A percentile compares a stretch with the other conserved stretches of the same genome.
These are phyloP conservation scores for Melipona beecheii DNA, from an alignment of 2,888 invertebrate species.

Conservation along the genomic window DNA sequence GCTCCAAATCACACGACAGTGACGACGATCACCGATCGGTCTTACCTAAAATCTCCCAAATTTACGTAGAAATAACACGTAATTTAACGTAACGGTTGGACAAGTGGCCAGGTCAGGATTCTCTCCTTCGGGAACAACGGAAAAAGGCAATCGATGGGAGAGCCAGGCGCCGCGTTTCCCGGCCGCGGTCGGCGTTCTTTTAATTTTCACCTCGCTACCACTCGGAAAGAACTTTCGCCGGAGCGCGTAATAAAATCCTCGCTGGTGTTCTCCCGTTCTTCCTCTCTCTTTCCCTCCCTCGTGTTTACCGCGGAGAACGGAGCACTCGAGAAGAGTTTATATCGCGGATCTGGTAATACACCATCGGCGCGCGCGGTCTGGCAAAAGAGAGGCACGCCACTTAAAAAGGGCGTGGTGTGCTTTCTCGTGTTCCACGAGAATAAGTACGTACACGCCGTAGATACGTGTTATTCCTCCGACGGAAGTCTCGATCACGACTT, in stretches of 20 bases:
- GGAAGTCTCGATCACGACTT: not conserved
- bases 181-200: constrained; percentile 17
- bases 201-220: constrained; percentile 25
- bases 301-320: not conserved
- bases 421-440: constrained; percentile 18
- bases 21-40: too few species aligned
- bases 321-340: constrained; percentile 41
- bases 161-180: constrained; percentile 9
- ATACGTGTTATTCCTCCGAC: not conserved
- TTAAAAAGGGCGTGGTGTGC: constrained; percentile 32
- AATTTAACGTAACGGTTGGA: too few species aligned
- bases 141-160: constrained; percentile 8
- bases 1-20: too few species aligned
- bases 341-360: constrained; percentile 32
- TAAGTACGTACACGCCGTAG: constrained; percentile 5
- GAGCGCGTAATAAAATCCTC: constrained; percentile 34
- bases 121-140: not conserved
- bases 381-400: constrained; percentile 28
- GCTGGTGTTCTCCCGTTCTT: not conserved
- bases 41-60: too few species aligned
- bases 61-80: too few species aligned
- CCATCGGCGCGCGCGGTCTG: constrained; percentile 17
- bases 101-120: too few species aligned
- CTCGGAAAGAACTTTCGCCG: constrained; percentile 37
- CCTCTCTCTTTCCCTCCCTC: not conserved